Percentiles rank a stretch among this genome's conserved stretches.
Evolutionary conservation across 2,797 vertebrate genomes (phyloP).

Genomic region (Manis pentadactyla): DNA sequence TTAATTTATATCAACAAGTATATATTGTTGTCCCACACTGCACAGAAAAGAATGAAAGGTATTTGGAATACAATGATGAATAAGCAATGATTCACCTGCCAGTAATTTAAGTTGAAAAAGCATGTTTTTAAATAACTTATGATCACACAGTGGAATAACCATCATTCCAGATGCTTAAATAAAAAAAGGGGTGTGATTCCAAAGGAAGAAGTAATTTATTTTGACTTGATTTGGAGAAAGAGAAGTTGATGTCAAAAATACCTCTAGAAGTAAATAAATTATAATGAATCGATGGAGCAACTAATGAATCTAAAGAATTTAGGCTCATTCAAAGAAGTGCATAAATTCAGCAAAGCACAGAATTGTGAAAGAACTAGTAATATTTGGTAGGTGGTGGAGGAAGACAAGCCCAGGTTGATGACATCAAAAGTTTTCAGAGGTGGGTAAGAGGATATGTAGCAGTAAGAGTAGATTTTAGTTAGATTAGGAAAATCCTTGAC

Average conservation of each 20-base stretch:
- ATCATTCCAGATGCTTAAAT: background rate
- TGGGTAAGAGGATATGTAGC: background rate
- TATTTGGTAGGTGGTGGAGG: background rate
- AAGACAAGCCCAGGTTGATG: background rate
- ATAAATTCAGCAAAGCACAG: background rate
- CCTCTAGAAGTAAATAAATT: background rate
- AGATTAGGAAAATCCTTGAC: background rate
- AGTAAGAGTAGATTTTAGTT: background rate
- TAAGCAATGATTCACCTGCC: background rate
- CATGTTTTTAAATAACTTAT: background rate
- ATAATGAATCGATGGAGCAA: background rate
- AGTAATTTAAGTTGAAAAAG: background rate
- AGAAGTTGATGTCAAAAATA: background rate
- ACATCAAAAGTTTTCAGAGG: background rate
- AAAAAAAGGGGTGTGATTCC: background rate
- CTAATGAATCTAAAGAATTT: background rate
- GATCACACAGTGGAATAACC: background rate
- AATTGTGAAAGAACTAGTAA: background rate
- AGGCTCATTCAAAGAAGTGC: background rate
- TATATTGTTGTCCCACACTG: background rate
- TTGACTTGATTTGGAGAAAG: background rate
- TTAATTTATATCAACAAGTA: background rate
- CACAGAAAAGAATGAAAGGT: background rate
- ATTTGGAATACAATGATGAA: background rate
- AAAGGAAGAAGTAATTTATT: background rate